Percentiles rank a stretch among this genome's conserved stretches.
Evolutionary conservation across 2,113 vertebrate species (phyloP).

Genomic region (Phodopus roborovskii): DNA sequence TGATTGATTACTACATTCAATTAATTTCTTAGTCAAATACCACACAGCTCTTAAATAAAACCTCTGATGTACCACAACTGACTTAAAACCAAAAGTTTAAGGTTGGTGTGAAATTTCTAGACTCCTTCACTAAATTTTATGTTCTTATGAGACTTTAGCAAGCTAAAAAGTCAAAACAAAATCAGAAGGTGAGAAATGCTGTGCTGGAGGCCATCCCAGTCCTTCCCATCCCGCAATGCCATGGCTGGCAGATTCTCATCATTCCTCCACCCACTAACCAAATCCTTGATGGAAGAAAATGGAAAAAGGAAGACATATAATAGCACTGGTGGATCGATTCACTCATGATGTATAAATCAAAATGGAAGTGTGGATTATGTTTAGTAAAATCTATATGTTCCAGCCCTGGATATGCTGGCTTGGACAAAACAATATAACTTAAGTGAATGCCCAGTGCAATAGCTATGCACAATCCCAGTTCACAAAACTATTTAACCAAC

Average conservation of each 20-base stretch:
- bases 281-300: constrained; percentile 70
- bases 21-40: background rate
- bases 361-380: constrained; percentile 68
- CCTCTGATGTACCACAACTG: background rate
- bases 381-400: constrained; percentile 67
- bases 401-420: constrained; percentile 46
- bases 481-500: constrained; percentile 37
- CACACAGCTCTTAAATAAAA: background rate
- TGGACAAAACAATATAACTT: background rate
- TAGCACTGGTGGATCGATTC: constrained; percentile 54
- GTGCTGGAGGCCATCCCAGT: constrained; percentile 30
- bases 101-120: background rate
- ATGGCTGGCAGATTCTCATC: constrained; percentile 5
- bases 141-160: background rate
- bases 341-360: constrained; percentile 69
- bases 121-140: background rate
- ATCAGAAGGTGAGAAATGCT: background rate
- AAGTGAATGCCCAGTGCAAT: background rate
- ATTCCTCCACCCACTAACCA: constrained; percentile 34
- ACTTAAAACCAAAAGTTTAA: background rate
- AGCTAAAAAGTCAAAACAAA: background rate
- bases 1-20: background rate
- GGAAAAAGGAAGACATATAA: constrained; percentile 67
- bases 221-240: background rate
- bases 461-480: background rate